These are phyloP conservation scores for Petrophora chlorosata DNA, from an alignment of 2,888 invertebrate species.

Conservation along the genomic window DNA sequence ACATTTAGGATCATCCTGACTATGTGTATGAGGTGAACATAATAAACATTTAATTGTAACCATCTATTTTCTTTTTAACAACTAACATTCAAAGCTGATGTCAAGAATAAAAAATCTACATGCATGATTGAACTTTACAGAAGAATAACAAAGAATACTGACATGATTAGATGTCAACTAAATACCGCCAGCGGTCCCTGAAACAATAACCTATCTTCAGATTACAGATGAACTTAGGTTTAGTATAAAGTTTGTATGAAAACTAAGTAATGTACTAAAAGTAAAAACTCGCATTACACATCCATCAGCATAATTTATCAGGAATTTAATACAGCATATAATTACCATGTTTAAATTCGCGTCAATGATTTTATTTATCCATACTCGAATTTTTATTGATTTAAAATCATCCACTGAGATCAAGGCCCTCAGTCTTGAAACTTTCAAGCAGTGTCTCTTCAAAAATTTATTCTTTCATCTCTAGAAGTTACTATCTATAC, in stretches of 20 bases:
- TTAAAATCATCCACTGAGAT: conserved; percentile 73
- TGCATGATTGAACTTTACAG: conserved; percentile 39
- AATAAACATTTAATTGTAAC: conserved; percentile 25
- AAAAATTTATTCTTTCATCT: conserved; percentile 61
- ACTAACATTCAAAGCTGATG: conserved; percentile 52
- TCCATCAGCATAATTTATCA: conserved; percentile 26
- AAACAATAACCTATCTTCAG: conserved; percentile 21
- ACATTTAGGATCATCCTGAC: conserved; percentile 49
- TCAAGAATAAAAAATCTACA: conserved; percentile 51
- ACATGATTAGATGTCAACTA: conserved; percentile 51
- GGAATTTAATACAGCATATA: conserved; percentile 53
- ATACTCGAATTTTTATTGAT: conserved; percentile 54
- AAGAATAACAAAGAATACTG: conserved; percentile 40
- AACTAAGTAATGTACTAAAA: conserved; percentile 27
- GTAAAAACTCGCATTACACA: conserved; percentile 18
- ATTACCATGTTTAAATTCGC: conserved; percentile 32
- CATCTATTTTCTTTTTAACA: conserved; percentile 28
- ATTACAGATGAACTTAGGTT: conserved; percentile 9
- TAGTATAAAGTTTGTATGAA: conserved; percentile 34
- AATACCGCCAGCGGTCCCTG: conserved; percentile 70
- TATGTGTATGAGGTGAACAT: conserved; percentile 34
- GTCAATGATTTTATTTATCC: conserved; percentile 57
- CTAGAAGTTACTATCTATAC: conserved; percentile 75
- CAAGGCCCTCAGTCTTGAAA: conserved; percentile 65
- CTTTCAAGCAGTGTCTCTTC: conserved; percentile 63